Conservation (phyloP, 2,888 invertebrate species). For the Piscicola geometra region DNA sequence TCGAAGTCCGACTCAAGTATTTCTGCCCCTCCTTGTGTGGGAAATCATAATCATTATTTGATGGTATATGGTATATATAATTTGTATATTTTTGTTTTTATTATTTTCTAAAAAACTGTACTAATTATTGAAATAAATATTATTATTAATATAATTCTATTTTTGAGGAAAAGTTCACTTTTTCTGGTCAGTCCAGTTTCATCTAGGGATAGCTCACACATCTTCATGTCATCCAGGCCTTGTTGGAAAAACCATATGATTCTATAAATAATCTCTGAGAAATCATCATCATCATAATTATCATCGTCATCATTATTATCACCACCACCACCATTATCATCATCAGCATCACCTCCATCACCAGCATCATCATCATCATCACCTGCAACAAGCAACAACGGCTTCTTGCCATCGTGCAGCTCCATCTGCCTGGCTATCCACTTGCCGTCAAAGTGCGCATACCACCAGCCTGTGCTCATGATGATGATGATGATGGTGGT, state of each 20-base stretch:
- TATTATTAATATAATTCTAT: too few species aligned
- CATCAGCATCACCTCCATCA: too few species aligned
- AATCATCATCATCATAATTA: neutral
- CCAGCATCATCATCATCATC: too few species aligned
- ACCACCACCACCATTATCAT: too few species aligned
- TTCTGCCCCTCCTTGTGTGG: slow-evolving; percentile 74
- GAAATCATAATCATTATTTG: neutral
- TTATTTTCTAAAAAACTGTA: neutral
- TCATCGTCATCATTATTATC: too few species aligned
- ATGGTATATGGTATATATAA: neutral
- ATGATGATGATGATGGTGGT: slow-evolving; percentile 36
- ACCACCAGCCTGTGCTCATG: slow-evolving; percentile 73
- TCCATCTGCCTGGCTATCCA: slow-evolving; percentile 98
- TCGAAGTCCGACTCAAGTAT: slow-evolving; percentile 91
- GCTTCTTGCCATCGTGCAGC: slow-evolving; percentile 83
- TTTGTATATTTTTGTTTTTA: neutral
- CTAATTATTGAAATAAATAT: too few species aligned
- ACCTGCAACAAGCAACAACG: slow-evolving; percentile 85
- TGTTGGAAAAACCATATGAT: slow-evolving; percentile 57
- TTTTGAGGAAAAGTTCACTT: too few species aligned
- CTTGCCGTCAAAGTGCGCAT: slow-evolving; percentile 96
- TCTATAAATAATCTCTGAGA: neutral
- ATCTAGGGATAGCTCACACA: slow-evolving; percentile 92
- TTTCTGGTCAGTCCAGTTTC: slow-evolving; percentile 92
- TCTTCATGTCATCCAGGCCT: slow-evolving; percentile 94